phyloP scores from a whole-genome alignment of 2,888 invertebrate genomes.

The Callyntrura sp. region DNA sequence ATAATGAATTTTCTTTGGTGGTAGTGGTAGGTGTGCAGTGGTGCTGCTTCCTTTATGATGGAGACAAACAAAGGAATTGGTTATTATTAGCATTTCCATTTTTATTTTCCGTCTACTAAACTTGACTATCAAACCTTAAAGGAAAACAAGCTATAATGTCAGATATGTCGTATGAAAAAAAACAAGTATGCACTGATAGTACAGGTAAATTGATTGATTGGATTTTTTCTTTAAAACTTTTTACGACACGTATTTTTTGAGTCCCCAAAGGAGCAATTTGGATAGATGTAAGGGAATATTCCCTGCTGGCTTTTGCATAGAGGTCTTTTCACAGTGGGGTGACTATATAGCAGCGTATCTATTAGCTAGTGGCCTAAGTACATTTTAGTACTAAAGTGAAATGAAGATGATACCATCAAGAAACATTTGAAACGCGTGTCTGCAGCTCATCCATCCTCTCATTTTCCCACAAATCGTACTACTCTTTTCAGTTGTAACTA shows the following conservation, averaged over 20 bases:
- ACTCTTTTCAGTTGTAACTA: conserved; percentile 43
- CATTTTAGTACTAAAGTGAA: not conserved
- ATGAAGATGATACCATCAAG: conserved; percentile 1
- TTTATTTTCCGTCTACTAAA: too few species aligned
- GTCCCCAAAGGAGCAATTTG: too few species aligned
- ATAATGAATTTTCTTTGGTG: too few species aligned
- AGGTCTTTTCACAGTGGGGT: not conserved
- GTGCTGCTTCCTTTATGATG: too few species aligned
- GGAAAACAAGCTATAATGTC: too few species aligned
- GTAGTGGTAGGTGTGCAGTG: not conserved
- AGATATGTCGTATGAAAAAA: too few species aligned
- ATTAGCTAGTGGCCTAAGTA: too few species aligned
- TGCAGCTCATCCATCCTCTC: not conserved
- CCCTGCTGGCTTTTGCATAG: conserved; percentile 14
- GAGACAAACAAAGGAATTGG: conserved; percentile 2
- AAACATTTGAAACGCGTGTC: too few species aligned
- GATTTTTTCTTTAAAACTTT: conserved; percentile 34
- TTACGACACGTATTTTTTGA: too few species aligned
- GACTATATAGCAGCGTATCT: too few species aligned
- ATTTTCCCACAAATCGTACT: not conserved
- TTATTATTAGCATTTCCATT: conserved; percentile 28
- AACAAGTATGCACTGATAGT: too few species aligned
- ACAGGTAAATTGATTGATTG: conserved; percentile 29
- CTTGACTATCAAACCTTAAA: too few species aligned
- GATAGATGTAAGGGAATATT: not conserved